Evolutionary conservation across 2,113 vertebrate species (phyloP).

Genomic region (Pao palembangensis): DNA sequence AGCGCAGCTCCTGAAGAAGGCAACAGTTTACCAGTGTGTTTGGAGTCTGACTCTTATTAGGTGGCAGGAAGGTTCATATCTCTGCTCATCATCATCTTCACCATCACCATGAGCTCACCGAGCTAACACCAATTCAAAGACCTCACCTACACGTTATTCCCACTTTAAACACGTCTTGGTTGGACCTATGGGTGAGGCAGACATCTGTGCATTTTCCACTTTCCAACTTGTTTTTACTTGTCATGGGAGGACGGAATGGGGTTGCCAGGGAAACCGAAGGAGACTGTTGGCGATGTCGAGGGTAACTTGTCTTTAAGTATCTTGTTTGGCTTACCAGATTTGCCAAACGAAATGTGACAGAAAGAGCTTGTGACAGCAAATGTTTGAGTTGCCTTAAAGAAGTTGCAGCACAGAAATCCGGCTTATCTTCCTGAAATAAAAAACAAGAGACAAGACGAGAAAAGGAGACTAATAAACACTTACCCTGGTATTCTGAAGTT

Average conservation of each 20-base stretch:
- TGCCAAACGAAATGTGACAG: too few relatives aligned
- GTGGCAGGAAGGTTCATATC: too few relatives aligned
- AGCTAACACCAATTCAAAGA: neutral
- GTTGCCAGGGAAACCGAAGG: conserved; percentile 51
- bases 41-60: too few relatives aligned
- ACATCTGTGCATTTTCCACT: neutral
- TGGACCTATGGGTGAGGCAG: too few relatives aligned
- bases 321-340: neutral
- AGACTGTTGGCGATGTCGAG: neutral
- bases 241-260: conserved; percentile 12
- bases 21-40: too few relatives aligned
- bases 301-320: neutral
- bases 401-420: too few relatives aligned
- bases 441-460: too few relatives aligned
- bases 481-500: too few relatives aligned
- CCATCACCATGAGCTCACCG: neutral
- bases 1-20: neutral
- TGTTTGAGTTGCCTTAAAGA: too few relatives aligned
- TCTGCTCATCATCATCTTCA: neutral
- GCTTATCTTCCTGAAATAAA: too few relatives aligned
- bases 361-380: too few relatives aligned
- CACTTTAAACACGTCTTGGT: conserved; percentile 3
- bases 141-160: conserved; percentile 10
- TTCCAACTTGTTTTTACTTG: conserved; percentile 22
- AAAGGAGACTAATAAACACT: too few relatives aligned